Conservation (phyloP, 2,888 invertebrate genomes). For the Ormyrus nitidulus region DNA sequence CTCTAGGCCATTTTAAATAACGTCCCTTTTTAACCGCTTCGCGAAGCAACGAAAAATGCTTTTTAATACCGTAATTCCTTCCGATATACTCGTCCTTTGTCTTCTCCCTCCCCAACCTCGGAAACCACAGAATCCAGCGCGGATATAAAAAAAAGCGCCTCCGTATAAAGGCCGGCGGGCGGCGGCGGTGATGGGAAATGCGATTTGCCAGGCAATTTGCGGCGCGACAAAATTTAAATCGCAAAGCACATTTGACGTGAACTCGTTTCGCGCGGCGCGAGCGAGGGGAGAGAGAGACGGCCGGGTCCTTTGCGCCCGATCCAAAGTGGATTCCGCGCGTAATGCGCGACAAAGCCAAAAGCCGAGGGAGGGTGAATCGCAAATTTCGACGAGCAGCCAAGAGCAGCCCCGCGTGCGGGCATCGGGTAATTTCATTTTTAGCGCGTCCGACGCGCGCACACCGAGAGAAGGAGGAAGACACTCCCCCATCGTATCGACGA, state of each 20-base stretch:
- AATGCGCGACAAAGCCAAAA: conserved; percentile 57
- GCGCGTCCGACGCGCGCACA: conserved; percentile 53
- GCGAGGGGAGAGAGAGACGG: conserved; percentile 46
- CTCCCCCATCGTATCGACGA: conserved; percentile 1
- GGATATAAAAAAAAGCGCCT: too few species aligned
- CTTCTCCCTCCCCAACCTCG: not conserved
- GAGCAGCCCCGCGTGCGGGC: not conserved
- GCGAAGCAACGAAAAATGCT: too few species aligned
- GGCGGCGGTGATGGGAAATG: conserved; percentile 63
- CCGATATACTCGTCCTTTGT: too few species aligned
- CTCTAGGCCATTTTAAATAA: not conserved
- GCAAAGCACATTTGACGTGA: conserved; percentile 69
- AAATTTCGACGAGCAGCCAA: conserved; percentile 65
- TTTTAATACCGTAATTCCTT: too few species aligned
- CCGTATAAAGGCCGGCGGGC: conserved; percentile 6
- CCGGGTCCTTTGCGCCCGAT: conserved; percentile 66
- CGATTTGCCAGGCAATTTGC: conserved; percentile 72
- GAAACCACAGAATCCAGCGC: not conserved
- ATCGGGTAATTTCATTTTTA: conserved; percentile 71
- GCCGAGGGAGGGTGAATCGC: conserved; percentile 71
- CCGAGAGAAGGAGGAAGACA: conserved; percentile 23
- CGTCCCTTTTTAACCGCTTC: too few species aligned
- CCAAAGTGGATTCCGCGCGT: conserved; percentile 71
- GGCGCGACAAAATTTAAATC: conserved; percentile 75
- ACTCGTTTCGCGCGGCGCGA: conserved; percentile 53